These are phyloP conservation scores for Lasius fuliginosus DNA, from an alignment of 2,888 invertebrate genomes.

Conservation along the genomic window DNA sequence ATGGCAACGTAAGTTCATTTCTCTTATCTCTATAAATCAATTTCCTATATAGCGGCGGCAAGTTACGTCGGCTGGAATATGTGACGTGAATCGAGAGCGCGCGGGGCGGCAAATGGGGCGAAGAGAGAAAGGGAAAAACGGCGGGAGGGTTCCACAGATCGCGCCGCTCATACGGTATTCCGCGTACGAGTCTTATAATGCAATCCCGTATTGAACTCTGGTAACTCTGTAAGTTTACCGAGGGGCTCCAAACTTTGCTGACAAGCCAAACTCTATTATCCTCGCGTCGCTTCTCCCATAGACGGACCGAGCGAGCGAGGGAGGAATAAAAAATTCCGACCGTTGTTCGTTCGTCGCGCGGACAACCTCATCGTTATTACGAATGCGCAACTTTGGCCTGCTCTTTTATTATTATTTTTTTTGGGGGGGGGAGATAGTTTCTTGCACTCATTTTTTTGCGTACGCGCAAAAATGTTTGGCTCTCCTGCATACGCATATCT, in stretches of 20 bases:
- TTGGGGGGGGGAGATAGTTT: too few relatives aligned
- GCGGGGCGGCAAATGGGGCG: neutral
- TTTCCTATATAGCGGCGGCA: conserved; percentile 24
- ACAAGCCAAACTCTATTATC: conserved; percentile 54
- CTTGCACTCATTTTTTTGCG: neutral
- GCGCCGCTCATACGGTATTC: conserved; percentile 43
- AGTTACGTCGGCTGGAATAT: conserved; percentile 24
- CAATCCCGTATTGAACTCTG: conserved; percentile 53
- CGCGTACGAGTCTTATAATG: conserved; percentile 45
- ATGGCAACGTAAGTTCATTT: conserved; percentile 87
- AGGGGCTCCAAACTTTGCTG: conserved; percentile 45
- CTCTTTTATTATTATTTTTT: neutral
- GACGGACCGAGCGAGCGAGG: conserved; percentile 29
- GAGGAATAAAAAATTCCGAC: conserved; percentile 40
- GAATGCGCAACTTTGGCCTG: neutral
- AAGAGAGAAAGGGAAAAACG: neutral
- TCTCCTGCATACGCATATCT: neutral
- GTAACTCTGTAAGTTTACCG: conserved; percentile 41
- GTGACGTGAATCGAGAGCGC: conserved; percentile 45
- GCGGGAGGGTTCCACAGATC: neutral
- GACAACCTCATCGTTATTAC: neutral
- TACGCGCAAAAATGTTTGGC: neutral
- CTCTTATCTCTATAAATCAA: conserved; percentile 53
- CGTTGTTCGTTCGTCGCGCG: neutral
- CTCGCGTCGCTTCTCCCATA: conserved; percentile 33